Conservation (phyloP, 2,888 invertebrate genomes). For the Lasioglossum malachurum region DNA sequence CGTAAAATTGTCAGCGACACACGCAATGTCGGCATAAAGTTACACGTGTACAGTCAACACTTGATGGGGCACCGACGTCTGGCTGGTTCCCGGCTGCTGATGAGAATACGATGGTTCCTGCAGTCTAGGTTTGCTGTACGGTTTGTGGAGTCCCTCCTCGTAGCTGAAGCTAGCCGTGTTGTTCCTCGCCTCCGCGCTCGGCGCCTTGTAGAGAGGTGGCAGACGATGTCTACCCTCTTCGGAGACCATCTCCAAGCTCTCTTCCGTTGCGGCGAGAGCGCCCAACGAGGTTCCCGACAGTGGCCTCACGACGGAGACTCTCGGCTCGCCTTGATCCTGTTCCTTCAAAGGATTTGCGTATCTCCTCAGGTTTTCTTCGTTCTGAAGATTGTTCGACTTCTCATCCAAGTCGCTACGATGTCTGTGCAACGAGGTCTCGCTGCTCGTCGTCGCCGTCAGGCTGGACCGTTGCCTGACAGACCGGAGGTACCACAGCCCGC, state of each 20-base stretch:
- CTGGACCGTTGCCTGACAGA: conserved; percentile 77
- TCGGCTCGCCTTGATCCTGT: conserved; percentile 86
- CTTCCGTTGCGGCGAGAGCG: conserved; percentile 85
- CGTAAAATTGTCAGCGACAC: background rate
- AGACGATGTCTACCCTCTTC: conserved; percentile 86
- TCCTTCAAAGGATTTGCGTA: conserved; percentile 93
- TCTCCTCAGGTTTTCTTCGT: conserved; percentile 94
- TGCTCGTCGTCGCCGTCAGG: conserved; percentile 82
- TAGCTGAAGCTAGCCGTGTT: conserved; percentile 89
- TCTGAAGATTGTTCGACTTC: conserved; percentile 96
- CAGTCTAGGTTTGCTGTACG: conserved; percentile 82
- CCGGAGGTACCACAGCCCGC: conserved; percentile 80
- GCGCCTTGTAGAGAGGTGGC: conserved; percentile 91
- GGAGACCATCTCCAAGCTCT: conserved; percentile 88
- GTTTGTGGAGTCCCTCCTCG: conserved; percentile 83
- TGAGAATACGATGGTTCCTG: conserved; percentile 81
- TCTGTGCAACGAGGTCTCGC: conserved; percentile 84
- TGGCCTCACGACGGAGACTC: conserved; percentile 86
- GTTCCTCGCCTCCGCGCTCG: conserved; percentile 93
- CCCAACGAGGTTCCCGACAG: conserved; percentile 85
- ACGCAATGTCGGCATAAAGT: background rate
- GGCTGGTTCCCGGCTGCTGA: conserved; percentile 82
- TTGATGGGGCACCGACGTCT: conserved; percentile 80
- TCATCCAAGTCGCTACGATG: conserved; percentile 90
- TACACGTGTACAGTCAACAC: conserved; percentile 84